Evolutionary conservation across 1,140 invertebrate genomes (phyloP).

Genomic region (Pogonognathellus flavescens): DNA sequence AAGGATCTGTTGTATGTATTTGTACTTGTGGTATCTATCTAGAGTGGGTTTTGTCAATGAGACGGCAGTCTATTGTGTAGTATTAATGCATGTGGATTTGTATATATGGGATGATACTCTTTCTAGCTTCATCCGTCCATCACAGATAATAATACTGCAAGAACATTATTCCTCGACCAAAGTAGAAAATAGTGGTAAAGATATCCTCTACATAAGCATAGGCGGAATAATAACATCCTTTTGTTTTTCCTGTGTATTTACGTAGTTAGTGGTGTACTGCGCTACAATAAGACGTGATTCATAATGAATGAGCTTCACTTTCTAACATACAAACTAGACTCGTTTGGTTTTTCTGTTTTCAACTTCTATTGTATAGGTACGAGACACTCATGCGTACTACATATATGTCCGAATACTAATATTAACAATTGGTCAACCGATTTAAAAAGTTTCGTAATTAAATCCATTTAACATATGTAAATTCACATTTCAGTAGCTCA

Average conservation of each 20-base stretch:
- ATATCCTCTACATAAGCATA: not conserved
- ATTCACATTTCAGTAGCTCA: too few relatives aligned
- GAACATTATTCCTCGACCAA: too few relatives aligned
- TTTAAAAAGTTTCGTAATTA: too few relatives aligned
- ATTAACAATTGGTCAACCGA: too few relatives aligned
- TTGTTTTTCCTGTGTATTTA: not conserved
- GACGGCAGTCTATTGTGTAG: not conserved
- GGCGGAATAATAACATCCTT: constrained; percentile 22
- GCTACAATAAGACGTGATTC: too few relatives aligned
- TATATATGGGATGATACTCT: not conserved
- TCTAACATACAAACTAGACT: too few relatives aligned
- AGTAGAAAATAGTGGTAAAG: not conserved
- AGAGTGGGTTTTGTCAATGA: not conserved
- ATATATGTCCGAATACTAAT: too few relatives aligned
- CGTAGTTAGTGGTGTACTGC: not conserved
- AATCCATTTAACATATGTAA: too few relatives aligned
- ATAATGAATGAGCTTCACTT: too few relatives aligned
- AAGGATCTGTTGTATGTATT: not conserved
- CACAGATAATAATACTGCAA: not conserved
- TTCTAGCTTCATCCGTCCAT: constrained; percentile 11
- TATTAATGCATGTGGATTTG: not conserved
- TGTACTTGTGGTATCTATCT: not conserved
- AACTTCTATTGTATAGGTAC: too few relatives aligned
- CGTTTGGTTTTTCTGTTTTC: too few relatives aligned
- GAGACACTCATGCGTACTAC: too few relatives aligned